A percentile compares a stretch with the other conserved stretches of the same genome.
These are phyloP conservation scores for Hyperoodon ampullatus DNA, from an alignment of 2,113 vertebrate genomes.

Conservation along the genomic window DNA sequence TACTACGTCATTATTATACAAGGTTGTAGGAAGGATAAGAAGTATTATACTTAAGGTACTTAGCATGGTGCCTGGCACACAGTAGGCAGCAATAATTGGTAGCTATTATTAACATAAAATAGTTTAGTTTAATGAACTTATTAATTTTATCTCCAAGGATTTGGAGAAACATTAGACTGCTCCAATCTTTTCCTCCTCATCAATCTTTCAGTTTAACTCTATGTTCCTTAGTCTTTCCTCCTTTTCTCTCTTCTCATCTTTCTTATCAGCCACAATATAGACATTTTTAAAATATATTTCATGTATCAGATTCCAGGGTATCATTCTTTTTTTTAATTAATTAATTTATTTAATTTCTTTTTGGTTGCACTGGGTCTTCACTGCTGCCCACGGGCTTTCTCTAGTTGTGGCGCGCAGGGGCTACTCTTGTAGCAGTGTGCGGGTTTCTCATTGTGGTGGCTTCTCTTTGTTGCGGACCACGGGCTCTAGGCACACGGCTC, in stretches of 20 bases:
- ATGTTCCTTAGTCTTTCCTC: background rate
- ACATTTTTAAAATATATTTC: background rate
- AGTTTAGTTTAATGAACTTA: background rate
- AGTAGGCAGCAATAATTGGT: background rate
- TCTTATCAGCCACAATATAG: background rate
- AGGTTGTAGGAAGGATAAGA: background rate
- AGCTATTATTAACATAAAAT: slow-evolving; percentile 6
- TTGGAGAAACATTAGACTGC: background rate
- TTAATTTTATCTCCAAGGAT: background rate
- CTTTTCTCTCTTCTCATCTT: background rate
- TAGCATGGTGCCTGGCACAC: background rate
- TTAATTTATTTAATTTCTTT: too few species aligned
- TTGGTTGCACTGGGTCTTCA: too few species aligned
- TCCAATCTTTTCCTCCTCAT: background rate
- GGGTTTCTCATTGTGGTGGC: too few species aligned
- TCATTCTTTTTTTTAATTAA: too few species aligned
- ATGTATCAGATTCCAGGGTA: too few species aligned
- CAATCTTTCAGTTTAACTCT: background rate
- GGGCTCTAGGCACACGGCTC: too few species aligned
- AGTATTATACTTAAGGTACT: background rate
- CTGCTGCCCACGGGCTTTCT: too few species aligned
- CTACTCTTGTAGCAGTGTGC: too few species aligned
- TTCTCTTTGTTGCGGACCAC: too few species aligned
- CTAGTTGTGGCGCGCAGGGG: too few species aligned
- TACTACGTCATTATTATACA: background rate